Evolutionary conservation across 1,140 invertebrate genomes (phyloP).

Genomic region (Zophobas morio): DNA sequence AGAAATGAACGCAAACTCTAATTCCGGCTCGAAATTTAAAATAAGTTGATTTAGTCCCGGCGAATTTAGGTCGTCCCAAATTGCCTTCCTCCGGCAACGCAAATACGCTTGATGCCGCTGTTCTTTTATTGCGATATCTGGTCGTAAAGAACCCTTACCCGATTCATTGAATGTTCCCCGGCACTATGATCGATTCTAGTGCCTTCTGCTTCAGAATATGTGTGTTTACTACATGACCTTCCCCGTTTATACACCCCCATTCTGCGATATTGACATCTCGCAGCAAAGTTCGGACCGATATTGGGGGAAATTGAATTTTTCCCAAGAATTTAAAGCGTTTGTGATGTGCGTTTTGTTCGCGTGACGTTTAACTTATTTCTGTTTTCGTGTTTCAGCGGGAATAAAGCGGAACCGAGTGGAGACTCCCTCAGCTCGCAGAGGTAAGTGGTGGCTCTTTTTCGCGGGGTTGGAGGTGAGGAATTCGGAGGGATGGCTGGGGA

Average conservation of each 20-base stretch:
- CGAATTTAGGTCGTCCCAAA: no score
- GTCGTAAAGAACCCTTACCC: constrained; percentile 1
- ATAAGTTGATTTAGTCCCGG: no score
- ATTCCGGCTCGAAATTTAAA: no score
- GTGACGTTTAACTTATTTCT: background rate
- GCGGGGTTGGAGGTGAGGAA: background rate
- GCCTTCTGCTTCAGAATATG: constrained; percentile 3
- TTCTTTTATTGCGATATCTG: constrained; percentile 21
- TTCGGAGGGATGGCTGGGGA: no score
- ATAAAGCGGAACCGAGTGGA: background rate
- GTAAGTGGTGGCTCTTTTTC: constrained; percentile 1
- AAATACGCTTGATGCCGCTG: constrained; percentile 23
- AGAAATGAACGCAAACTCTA: no score
- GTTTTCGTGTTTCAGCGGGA: constrained; percentile 29
- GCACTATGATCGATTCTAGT: constrained; percentile 5
- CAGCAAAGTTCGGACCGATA: background rate
- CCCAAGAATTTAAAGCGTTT: constrained; percentile 22
- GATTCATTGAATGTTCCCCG: constrained; percentile 10
- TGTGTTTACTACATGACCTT: constrained; percentile 19
- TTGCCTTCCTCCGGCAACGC: background rate
- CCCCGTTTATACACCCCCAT: constrained; percentile 10
- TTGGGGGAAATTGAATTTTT: constrained; percentile 5
- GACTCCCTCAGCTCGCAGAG: constrained; percentile 43
- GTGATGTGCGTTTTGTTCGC: background rate
- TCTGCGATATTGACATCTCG: constrained; percentile 7